Conservation (phyloP, 1,140 invertebrate genomes). For the Hestina assimilis region DNA sequence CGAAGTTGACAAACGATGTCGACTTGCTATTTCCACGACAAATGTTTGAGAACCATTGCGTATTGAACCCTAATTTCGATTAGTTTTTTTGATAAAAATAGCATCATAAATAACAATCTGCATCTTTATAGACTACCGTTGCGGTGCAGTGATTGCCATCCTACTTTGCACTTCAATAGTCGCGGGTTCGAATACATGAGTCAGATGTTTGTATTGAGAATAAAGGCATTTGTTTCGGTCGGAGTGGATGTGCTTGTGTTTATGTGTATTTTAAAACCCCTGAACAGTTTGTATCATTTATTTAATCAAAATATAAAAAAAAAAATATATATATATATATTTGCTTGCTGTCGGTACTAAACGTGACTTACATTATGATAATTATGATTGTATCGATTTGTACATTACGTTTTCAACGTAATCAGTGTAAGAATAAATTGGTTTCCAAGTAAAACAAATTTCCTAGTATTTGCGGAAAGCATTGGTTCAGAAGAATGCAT, state of each 20-base stretch:
- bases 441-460: slow-evolving; percentile 20
- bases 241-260: neutral
- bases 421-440: slow-evolving; percentile 1
- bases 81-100: slow-evolving; percentile 25
- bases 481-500: slow-evolving; percentile 64
- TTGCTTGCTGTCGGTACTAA: neutral
- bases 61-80: slow-evolving; percentile 34
- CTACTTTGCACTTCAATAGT: too few relatives aligned
- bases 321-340: neutral
- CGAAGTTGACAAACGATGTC: slow-evolving; percentile 49
- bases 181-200: too few relatives aligned
- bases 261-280: too few relatives aligned
- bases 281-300: too few relatives aligned
- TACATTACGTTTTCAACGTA: too few relatives aligned
- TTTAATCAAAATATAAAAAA: neutral
- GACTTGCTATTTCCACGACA: slow-evolving; percentile 53
- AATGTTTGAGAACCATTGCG: slow-evolving; percentile 55
- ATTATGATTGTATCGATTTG: neutral
- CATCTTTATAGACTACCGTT: too few relatives aligned
- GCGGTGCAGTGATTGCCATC: too few relatives aligned
- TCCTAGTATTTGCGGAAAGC: slow-evolving; percentile 39
- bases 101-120: too few relatives aligned
- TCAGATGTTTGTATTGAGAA: too few relatives aligned
- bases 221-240: too few relatives aligned
- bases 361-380: too few relatives aligned